phyloP scores from a whole-genome alignment of 1,140 invertebrate species.

The Oscheius sp. region DNA sequence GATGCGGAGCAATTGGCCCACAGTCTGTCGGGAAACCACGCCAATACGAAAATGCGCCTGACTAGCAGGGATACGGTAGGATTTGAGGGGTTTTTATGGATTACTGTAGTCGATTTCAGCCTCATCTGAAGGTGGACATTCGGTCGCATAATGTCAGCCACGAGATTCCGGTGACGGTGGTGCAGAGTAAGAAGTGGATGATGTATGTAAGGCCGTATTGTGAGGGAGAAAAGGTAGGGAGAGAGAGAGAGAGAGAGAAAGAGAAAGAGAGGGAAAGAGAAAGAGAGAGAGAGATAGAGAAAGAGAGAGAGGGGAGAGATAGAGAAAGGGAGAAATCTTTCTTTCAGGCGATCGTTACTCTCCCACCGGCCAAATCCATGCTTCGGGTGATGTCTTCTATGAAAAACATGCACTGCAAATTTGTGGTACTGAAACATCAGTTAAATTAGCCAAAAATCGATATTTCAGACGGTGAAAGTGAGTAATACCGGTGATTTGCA shows the following conservation, averaged over 20 bases:
- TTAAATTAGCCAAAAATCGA: not conserved
- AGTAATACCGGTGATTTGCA: not conserved
- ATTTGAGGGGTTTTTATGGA: not conserved
- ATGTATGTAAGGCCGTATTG: not conserved
- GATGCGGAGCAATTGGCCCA: not conserved
- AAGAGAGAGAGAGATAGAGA: no score
- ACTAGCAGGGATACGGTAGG: not conserved
- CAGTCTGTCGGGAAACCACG: not conserved
- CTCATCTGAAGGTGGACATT: not conserved
- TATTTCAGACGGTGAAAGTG: not conserved
- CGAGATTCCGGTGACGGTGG: not conserved
- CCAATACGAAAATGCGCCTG: not conserved
- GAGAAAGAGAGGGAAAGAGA: not conserved
- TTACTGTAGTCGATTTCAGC: not conserved
- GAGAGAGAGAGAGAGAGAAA: not conserved
- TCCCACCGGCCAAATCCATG: not conserved
- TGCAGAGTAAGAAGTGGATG: not conserved
- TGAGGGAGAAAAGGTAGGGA: not conserved
- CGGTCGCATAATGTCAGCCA: not conserved
- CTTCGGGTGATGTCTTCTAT: not conserved
- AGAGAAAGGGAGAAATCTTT: no score
- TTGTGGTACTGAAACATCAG: not conserved
- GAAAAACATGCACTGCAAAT: conserved; percentile 6
- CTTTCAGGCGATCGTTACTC: conserved; percentile 2
- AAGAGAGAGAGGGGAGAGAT: no score